Conservation (phyloP, 2,888 invertebrate species). For the Mactromeris polynyma region DNA sequence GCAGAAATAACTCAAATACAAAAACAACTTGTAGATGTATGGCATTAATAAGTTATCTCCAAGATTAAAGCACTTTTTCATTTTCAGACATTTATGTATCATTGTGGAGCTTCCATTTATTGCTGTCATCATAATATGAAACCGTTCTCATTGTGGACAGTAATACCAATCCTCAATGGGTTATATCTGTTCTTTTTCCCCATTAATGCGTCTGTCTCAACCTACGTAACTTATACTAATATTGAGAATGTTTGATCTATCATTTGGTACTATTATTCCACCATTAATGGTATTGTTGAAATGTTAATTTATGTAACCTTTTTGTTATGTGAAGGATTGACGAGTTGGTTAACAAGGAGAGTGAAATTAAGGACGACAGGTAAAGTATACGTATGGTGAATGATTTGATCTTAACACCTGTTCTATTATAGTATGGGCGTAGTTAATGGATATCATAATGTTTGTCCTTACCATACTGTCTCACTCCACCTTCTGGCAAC, state of each 20-base stretch:
- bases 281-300: not conserved
- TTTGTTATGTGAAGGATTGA: constrained; percentile 45
- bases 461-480: not conserved
- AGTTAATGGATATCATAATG: not conserved
- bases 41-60: no score
- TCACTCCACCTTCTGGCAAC: not conserved
- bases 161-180: not conserved
- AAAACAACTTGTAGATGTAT: no score
- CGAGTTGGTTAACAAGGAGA: constrained; percentile 48
- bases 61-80: no score
- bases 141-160: not conserved
- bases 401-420: not conserved
- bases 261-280: not conserved
- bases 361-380: constrained; percentile 35
- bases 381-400: constrained; percentile 33
- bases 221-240: not conserved
- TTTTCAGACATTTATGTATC: no score
- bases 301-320: constrained; percentile 19
- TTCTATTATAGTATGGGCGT: not conserved
- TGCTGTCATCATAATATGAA: not conserved
- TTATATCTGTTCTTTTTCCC: not conserved
- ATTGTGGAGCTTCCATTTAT: no score
- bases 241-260: not conserved
- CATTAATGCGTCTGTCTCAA: not conserved
- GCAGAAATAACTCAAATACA: no score